These are phyloP conservation scores for Calosoma granatense DNA, from an alignment of 1,140 invertebrate species.

Conservation along the genomic window DNA sequence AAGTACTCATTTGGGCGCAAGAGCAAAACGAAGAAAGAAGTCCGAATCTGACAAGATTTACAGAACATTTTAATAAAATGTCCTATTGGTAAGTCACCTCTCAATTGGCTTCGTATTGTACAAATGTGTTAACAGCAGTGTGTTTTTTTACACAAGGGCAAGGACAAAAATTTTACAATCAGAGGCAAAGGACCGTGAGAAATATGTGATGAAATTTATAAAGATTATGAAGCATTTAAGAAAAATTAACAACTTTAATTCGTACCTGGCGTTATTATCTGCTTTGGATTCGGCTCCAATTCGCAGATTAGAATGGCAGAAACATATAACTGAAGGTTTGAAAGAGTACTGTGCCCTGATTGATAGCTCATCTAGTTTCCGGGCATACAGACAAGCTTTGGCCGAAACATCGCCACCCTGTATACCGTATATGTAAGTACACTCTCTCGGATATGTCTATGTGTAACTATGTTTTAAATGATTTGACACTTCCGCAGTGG, in stretches of 20 bases:
- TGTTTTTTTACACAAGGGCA: conserved; percentile 45
- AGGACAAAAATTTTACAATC: conserved; percentile 67
- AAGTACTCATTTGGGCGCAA: conserved; percentile 92
- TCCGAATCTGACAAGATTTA: conserved; percentile 93
- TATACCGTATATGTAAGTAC: conserved; percentile 93
- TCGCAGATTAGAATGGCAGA: conserved; percentile 88
- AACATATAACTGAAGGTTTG: conserved; percentile 81
- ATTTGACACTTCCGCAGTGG: conserved; percentile 57
- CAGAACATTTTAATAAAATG: conserved; percentile 99
- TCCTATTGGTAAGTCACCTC: conserved; percentile 72
- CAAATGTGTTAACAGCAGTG: conserved; percentile 28
- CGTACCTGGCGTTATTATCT: conserved; percentile 90
- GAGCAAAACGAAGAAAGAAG: conserved; percentile 95
- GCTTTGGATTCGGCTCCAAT: conserved; percentile 96
- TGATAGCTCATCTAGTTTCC: conserved; percentile 91
- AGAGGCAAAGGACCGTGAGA: conserved; percentile 85
- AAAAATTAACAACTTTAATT: conserved; percentile 98
- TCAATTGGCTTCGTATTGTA: background rate
- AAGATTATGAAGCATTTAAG: conserved; percentile 97
- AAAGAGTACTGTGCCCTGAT: conserved; percentile 93
- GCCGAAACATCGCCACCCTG: conserved; percentile 92
- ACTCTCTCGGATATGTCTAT: background rate
- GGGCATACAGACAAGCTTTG: conserved; percentile 87
- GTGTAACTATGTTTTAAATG: conserved; percentile 3
- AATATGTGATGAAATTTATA: conserved; percentile 92